Evolutionary conservation across 2,888 invertebrate species (phyloP).

Genomic region (Phlogophora meticulosa): DNA sequence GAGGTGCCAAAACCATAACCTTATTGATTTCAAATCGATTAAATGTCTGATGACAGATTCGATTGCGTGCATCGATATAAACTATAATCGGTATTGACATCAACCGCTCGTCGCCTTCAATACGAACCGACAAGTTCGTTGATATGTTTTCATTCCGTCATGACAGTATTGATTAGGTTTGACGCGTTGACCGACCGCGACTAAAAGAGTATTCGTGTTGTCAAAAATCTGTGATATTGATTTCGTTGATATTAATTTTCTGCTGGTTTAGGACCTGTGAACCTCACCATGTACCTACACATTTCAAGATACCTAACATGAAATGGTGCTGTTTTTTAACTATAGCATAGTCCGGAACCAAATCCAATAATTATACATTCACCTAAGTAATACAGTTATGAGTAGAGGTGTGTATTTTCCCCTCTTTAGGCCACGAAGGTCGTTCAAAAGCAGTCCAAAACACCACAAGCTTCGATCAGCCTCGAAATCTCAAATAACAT

Average conservation of each 20-base stretch:
- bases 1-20: conserved; percentile 63
- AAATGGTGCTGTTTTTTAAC: neutral
- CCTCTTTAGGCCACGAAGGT: neutral
- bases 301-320: neutral
- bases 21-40: conserved; percentile 66
- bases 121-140: conserved; percentile 66
- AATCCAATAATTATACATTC: neutral
- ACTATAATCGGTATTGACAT: conserved; percentile 65
- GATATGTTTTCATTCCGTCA: conserved; percentile 67
- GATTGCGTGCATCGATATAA: conserved; percentile 67
- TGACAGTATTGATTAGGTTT: conserved; percentile 64
- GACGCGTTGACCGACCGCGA: conserved; percentile 60
- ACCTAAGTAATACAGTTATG: too few species aligned
- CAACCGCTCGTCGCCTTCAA: conserved; percentile 56
- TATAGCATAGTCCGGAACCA: neutral
- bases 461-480: conserved; percentile 64
- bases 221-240: conserved; percentile 54
- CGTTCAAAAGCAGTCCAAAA: conserved; percentile 15
- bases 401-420: too few species aligned
- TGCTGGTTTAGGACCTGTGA: neutral
- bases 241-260: conserved; percentile 34
- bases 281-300: too few species aligned
- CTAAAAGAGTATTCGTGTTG: conserved; percentile 62
- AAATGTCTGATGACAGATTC: conserved; percentile 64
- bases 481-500: conserved; percentile 78